Evolutionary conservation across 1,140 invertebrate genomes (phyloP).

Genomic region (Drosophila grimshawi): DNA sequence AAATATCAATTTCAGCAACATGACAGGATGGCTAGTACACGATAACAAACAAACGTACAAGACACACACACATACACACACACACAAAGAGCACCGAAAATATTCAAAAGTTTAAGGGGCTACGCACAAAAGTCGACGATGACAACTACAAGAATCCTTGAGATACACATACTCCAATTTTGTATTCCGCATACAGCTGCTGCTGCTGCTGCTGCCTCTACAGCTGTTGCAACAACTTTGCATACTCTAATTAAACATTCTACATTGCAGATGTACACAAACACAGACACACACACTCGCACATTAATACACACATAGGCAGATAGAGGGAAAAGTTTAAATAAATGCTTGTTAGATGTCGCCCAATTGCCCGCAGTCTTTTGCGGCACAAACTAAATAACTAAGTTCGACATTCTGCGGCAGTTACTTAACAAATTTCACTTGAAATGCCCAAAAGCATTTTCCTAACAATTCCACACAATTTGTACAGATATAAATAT

Average conservation of each 20-base stretch:
- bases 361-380: slow-evolving; percentile 62
- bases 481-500: slow-evolving; percentile 1
- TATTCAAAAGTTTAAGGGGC: slow-evolving; percentile 19
- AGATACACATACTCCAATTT: slow-evolving; percentile 20
- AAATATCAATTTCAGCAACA: slow-evolving; percentile 72
- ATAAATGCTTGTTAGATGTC: slow-evolving; percentile 68
- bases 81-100: slow-evolving; percentile 27
- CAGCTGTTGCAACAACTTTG: slow-evolving; percentile 54
- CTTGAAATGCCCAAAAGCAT: slow-evolving; percentile 51
- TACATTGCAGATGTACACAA: slow-evolving; percentile 50
- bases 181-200: slow-evolving; percentile 38
- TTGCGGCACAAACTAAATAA: slow-evolving; percentile 43
- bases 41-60: slow-evolving; percentile 24
- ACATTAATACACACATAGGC: neutral
- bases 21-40: slow-evolving; percentile 40
- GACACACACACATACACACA: slow-evolving; percentile 11
- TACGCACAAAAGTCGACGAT: slow-evolving; percentile 32
- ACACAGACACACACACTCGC: slow-evolving; percentile 8
- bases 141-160: slow-evolving; percentile 33
- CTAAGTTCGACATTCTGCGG: slow-evolving; percentile 43
- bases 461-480: slow-evolving; percentile 22
- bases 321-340: slow-evolving; percentile 49
- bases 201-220: slow-evolving; percentile 8
- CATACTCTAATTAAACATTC: slow-evolving; percentile 76
- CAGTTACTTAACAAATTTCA: slow-evolving; percentile 64